Evolutionary conservation across 1,140 invertebrate species (phyloP), one percentile per base, ranked within the genome.

Genomic region (Drosophila lacertosa): DNA sequence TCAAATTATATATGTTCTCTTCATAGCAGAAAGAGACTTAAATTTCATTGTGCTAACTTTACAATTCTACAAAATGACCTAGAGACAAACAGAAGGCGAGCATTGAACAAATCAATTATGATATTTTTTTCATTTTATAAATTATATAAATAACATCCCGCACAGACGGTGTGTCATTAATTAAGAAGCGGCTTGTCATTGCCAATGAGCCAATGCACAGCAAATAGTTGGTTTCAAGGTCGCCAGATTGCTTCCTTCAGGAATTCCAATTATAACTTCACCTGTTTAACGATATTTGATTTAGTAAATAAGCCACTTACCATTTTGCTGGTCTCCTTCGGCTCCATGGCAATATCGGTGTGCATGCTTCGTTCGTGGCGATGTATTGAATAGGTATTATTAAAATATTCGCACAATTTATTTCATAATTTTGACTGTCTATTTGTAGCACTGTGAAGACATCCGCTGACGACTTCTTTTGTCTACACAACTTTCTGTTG

Each of bases 301-400:
- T 7, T 9, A 18, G 9, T 10, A 63, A 64, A 42, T 59, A 15
- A 55, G 50, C 13, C 29, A 53, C 79, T 83, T 44, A 84, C 79
- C 79, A 83, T 83, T 83, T 83, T 83, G 15, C 63, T 83, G 2
- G 80, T 83, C 58, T 83, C 79, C 47, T 77, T 83, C 29, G 80
- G 26, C 26, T 29, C 80, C 76, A 86, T 84, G 55, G 44, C 39
- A 67, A 39, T 22, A 33, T 53, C 60, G 50, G 1, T 35, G 15
- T 53, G 37, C 57, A 18, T 32, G 11, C 11, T 26, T 35, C 9
- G 29, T 37, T 65, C 39, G n/a, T n/a, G 42, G 45, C 2, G 3
- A 2, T 5, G 39, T 55, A 20, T 32, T 72, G 39, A 64, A 64
- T 58, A 29, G 48, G 7, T 42, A 48, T 54, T 26, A 42, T 33